phyloP scores from a whole-genome alignment of 2,797 vertebrate species.

The Enteromius afrohamiltoni region DNA sequence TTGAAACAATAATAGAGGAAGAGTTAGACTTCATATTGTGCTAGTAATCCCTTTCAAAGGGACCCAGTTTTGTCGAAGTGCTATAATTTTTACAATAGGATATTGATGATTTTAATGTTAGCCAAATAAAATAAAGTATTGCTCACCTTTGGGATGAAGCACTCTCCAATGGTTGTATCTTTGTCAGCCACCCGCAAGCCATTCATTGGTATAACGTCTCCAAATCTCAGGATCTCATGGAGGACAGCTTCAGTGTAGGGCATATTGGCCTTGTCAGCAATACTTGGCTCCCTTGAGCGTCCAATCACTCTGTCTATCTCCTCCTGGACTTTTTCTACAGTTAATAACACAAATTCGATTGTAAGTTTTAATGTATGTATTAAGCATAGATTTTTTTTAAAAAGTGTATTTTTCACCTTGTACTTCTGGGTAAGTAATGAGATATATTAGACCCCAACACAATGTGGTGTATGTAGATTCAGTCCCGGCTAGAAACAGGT shows the following conservation, averaged over 20 bases:
- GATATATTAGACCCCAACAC: slow-evolving; percentile 85
- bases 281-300: slow-evolving; percentile 67
- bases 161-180: slow-evolving; percentile 75
- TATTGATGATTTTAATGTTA: not conserved
- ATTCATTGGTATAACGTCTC: slow-evolving; percentile 80
- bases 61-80: not conserved
- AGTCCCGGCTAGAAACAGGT: slow-evolving; percentile 86
- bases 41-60: not conserved
- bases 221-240: slow-evolving; percentile 86
- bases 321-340: slow-evolving; percentile 80
- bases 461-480: slow-evolving; percentile 86
- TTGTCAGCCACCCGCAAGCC: slow-evolving; percentile 68
- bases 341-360: not conserved
- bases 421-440: slow-evolving; percentile 79
- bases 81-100: not conserved
- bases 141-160: slow-evolving; percentile 84
- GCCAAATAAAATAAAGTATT: not conserved
- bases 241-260: slow-evolving; percentile 86
- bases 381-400: not conserved
- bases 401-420: slow-evolving; percentile 76
- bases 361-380: too few relatives aligned
- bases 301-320: slow-evolving; percentile 85
- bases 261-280: slow-evolving; percentile 76
- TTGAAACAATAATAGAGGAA: not conserved
- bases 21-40: not conserved